A percentile compares a stretch with the other conserved stretches of the same genome.
These are phyloP conservation scores for Synergus itoensis DNA, from an alignment of 2,888 invertebrate genomes.

Conservation along the genomic window DNA sequence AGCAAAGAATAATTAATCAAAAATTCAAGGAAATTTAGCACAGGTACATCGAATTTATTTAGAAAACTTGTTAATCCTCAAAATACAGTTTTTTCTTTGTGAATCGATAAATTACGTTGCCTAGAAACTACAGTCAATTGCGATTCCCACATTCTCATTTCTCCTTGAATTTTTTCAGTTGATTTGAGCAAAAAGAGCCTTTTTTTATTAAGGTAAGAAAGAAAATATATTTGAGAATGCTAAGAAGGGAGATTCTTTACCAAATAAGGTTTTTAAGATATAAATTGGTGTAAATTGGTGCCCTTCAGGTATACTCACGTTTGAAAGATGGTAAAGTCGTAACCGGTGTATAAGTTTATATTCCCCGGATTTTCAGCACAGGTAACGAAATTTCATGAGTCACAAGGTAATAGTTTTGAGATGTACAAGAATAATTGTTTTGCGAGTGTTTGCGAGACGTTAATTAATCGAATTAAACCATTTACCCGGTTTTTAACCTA, in stretches of 20 bases:
- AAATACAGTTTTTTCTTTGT: slow-evolving; percentile 41
- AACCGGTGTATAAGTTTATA: slow-evolving; percentile 8
- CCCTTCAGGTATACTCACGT: not conserved
- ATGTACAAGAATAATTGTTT: not conserved
- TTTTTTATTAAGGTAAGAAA: not conserved
- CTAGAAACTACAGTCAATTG: slow-evolving; percentile 69
- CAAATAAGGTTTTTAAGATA: not conserved
- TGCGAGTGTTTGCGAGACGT: not conserved
- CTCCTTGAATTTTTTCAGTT: not conserved
- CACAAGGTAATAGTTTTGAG: not conserved
- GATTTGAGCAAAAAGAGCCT: not conserved
- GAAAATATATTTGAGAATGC: not conserved
- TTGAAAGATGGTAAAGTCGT: not conserved
- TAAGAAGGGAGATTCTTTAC: not conserved
- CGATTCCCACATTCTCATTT: slow-evolving; percentile 54
- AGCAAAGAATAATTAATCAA: not conserved
- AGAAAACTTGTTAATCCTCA: not conserved
- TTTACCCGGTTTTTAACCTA: slow-evolving; percentile 15
- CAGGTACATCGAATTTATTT: slow-evolving; percentile 30
- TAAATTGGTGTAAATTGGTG: not conserved
- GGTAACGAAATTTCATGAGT: slow-evolving; percentile 11
- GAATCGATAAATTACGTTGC: slow-evolving; percentile 72
- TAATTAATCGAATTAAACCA: not conserved
- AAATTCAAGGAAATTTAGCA: slow-evolving; percentile 9
- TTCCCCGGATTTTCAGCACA: not conserved